phyloP scores from a whole-genome alignment of 2,113 vertebrate species.

The Stegastes partitus region DNA sequence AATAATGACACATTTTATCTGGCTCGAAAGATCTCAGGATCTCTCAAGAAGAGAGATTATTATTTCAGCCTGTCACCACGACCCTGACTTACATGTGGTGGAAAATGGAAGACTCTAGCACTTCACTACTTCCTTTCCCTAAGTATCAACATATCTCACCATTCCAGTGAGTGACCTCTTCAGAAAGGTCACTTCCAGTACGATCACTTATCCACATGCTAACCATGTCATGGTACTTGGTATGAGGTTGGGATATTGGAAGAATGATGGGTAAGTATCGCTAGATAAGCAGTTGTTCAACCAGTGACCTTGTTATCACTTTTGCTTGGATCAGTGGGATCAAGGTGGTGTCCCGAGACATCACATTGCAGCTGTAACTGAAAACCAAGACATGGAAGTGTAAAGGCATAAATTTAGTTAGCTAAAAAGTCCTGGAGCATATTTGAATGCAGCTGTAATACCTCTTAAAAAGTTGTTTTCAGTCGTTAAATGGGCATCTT shows the following conservation, averaged over 20 bases:
- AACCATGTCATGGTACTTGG: not conserved
- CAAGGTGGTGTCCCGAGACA: not conserved
- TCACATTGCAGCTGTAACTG: not conserved
- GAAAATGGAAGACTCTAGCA: not conserved
- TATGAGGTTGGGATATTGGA: not conserved
- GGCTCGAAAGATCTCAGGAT: too few species aligned
- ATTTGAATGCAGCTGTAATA: slow-evolving; percentile 17
- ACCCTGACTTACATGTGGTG: too few species aligned
- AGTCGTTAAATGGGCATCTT: slow-evolving; percentile 25
- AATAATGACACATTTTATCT: too few species aligned
- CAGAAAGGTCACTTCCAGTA: not conserved
- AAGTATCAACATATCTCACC: not conserved
- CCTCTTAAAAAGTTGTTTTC: slow-evolving; percentile 17
- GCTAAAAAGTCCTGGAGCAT: not conserved
- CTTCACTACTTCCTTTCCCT: not conserved
- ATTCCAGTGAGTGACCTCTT: not conserved
- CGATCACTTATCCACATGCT: not conserved
- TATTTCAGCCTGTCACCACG: not conserved
- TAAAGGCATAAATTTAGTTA: not conserved
- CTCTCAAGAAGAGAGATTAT: too few species aligned
- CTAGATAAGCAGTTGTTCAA: slow-evolving; percentile 15
- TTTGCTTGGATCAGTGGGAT: not conserved
- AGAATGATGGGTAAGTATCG: not conserved
- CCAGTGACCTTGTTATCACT: not conserved
- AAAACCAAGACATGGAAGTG: not conserved